These are phyloP conservation scores for Hirtodrosophila confusa DNA, from an alignment of 2,888 invertebrate genomes.

Conservation along the genomic window DNA sequence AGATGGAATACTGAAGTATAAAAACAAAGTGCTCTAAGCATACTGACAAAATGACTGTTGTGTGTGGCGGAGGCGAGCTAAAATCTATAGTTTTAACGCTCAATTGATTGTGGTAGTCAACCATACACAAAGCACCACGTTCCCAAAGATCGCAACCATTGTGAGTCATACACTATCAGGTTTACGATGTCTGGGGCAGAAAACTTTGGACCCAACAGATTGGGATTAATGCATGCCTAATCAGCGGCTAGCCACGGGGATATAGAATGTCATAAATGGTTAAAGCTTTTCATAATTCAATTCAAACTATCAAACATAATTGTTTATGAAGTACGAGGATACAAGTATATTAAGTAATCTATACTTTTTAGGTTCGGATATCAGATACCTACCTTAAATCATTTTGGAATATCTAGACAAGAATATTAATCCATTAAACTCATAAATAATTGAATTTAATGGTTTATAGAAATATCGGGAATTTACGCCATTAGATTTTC, in stretches of 20 bases:
- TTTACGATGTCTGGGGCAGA: constrained; percentile 20
- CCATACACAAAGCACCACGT: constrained; percentile 28
- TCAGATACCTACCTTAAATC: too few species aligned
- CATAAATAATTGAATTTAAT: too few species aligned
- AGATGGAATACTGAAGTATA: constrained; percentile 1
- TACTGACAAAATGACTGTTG: constrained; percentile 13
- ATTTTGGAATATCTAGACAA: too few species aligned
- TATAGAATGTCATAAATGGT: not conserved
- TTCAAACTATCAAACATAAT: too few species aligned
- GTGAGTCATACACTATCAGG: constrained; percentile 42
- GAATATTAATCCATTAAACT: too few species aligned
- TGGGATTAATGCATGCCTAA: constrained; percentile 27
- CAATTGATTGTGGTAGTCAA: not conserved
- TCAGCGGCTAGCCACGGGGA: constrained; percentile 7
- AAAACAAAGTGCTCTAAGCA: constrained; percentile 16
- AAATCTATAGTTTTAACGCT: not conserved
- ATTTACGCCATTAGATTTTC: too few species aligned
- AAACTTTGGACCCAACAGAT: constrained; percentile 21
- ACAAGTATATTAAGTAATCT: too few species aligned
- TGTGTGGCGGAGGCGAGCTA: not conserved
- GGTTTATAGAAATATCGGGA: too few species aligned
- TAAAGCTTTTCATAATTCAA: constrained; percentile 1
- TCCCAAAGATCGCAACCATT: constrained; percentile 1
- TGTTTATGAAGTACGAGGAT: too few species aligned
- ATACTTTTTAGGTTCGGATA: too few species aligned